Evolutionary conservation across 2,888 invertebrate species (phyloP).

Genomic region (Globia sparganii): DNA sequence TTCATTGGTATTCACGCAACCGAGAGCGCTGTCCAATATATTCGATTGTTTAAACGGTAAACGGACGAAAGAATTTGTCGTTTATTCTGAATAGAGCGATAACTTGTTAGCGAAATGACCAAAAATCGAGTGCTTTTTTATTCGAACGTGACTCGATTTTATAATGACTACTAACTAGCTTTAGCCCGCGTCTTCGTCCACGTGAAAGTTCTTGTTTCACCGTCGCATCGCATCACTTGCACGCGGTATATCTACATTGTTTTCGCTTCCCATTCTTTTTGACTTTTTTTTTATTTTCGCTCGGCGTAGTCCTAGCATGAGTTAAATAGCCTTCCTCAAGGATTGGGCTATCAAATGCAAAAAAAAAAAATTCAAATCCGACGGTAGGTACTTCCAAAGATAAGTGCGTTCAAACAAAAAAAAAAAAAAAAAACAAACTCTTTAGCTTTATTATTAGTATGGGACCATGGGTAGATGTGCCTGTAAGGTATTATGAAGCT

Average conservation of each 20-base stretch:
- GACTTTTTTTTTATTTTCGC: too few species aligned
- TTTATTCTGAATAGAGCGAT: conserved; percentile 37
- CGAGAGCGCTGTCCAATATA: conserved; percentile 39
- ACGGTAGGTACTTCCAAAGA: too few species aligned
- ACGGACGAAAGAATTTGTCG: conserved; percentile 51
- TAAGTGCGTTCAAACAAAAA: too few species aligned
- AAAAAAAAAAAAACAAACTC: too few species aligned
- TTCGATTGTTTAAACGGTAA: conserved; percentile 54
- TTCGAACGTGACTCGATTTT: conserved; percentile 11
- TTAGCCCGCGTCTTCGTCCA: background rate
- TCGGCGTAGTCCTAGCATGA: too few species aligned
- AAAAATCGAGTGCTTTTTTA: conserved; percentile 14
- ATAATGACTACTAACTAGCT: background rate
- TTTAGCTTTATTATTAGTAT: too few species aligned
- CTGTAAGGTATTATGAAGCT: background rate
- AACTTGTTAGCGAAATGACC: conserved; percentile 7
- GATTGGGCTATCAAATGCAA: too few species aligned
- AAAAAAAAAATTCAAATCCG: too few species aligned
- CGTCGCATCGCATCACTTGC: background rate
- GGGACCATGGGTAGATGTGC: too few species aligned
- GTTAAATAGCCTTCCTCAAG: too few species aligned
- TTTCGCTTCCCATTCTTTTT: too few species aligned
- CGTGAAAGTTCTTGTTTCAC: background rate
- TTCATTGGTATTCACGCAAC: conserved; percentile 55
- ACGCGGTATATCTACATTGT: too few species aligned